Evolutionary conservation across 2,797 vertebrate genomes (phyloP).

Genomic region (Synaphobranchus kaupii): DNA sequence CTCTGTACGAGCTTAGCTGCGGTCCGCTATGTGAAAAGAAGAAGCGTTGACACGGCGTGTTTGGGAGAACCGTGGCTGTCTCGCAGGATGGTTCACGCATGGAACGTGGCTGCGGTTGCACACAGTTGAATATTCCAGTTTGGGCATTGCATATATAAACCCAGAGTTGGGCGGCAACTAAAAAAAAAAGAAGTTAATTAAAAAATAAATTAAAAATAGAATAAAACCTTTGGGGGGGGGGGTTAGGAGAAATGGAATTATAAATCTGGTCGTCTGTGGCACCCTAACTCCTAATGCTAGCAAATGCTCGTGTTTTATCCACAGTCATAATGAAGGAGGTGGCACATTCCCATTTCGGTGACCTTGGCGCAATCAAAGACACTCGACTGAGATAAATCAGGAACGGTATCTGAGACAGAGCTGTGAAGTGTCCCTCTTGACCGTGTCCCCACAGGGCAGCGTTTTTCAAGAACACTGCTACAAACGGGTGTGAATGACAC

Average conservation of each 20-base stretch:
- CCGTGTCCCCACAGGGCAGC: not conserved
- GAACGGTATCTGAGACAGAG: not conserved
- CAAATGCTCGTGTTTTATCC: not conserved
- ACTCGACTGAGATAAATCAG: not conserved
- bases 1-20: no score
- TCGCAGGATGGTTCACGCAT: no score
- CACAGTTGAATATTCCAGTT: no score
- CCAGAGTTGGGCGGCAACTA: no score
- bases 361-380: not conserved
- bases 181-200: no score
- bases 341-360: not conserved
- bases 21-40: no score
- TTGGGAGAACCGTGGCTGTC: no score
- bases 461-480: not conserved
- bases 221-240: not conserved
- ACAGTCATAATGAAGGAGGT: not conserved
- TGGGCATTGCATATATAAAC: no score
- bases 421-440: not conserved
- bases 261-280: not conserved
- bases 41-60: no score
- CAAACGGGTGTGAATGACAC: constrained; percentile 8
- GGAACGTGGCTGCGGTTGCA: no score
- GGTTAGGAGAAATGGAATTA: not conserved
- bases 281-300: not conserved
- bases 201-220: not conserved